Percentiles rank a stretch among this genome's conserved stretches.
phyloP scores from a whole-genome alignment of 2,113 vertebrate genomes.

The Xiphorhynchus elegans region DNA sequence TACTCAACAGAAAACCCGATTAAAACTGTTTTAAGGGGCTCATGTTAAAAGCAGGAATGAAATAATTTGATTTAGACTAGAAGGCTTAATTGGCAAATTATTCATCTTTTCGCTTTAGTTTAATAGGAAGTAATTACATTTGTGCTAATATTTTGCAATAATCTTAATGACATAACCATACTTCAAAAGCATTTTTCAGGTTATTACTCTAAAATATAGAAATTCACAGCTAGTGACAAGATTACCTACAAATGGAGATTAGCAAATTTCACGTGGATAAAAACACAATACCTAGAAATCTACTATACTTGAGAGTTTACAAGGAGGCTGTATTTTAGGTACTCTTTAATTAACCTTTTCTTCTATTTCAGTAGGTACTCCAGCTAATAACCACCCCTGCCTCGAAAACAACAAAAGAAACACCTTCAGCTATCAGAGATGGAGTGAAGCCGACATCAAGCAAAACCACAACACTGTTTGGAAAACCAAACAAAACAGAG shows the following conservation, averaged over 20 bases:
- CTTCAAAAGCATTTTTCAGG: neutral
- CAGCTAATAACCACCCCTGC: neutral
- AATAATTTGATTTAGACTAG: neutral
- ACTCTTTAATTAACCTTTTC: neutral
- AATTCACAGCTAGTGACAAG: neutral
- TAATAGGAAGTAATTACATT: neutral
- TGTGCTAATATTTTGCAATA: neutral
- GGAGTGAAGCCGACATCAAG: neutral
- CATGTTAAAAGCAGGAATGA: neutral
- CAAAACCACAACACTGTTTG: neutral
- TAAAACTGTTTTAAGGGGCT: neutral
- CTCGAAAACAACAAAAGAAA: neutral
- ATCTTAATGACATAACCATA: neutral
- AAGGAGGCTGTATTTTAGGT: neutral
- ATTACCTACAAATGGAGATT: neutral
- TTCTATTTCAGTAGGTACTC: neutral
- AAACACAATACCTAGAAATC: neutral
- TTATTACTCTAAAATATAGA: neutral
- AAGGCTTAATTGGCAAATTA: neutral
- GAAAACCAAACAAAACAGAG: neutral
- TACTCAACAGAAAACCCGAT: neutral
- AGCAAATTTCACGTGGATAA: neutral
- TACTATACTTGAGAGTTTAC: neutral
- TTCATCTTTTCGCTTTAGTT: neutral
- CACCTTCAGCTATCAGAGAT: neutral